A percentile compares a stretch with the other conserved stretches of the same genome.
Evolutionary conservation across 53 echinoderm and acorn worm species (phyloP).

Genomic region (Mesocentrotus franciscanus): DNA sequence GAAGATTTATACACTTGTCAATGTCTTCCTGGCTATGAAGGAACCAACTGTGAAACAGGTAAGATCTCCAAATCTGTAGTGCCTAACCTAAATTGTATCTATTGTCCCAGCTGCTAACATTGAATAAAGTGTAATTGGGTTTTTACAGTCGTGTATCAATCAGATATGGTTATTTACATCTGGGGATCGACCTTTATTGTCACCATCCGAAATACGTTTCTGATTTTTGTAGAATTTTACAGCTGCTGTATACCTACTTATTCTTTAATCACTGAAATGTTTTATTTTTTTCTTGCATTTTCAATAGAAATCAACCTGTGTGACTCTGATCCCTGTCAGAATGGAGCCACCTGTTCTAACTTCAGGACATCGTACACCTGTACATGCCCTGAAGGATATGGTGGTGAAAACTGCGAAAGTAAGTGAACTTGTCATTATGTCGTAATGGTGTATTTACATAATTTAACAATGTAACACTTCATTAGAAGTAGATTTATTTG

Average conservation of each 20-base stretch:
- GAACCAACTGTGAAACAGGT: conserved; percentile 73
- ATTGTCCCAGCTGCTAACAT: not conserved
- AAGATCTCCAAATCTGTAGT: not conserved
- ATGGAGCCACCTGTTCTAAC: conserved; percentile 71
- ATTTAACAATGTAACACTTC: not conserved
- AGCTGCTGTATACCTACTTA: not conserved
- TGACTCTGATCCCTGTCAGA: conserved; percentile 68
- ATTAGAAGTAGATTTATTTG: not conserved
- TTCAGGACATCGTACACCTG: conserved; percentile 63
- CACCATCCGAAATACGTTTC: too few species aligned
- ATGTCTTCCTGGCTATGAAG: conserved; percentile 70
- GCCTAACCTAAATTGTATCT: not conserved
- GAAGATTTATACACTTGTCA: conserved; percentile 66
- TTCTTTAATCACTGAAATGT: not conserved
- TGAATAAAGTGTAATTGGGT: too few species aligned
- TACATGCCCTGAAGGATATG: conserved; percentile 7
- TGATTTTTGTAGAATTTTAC: not conserved
- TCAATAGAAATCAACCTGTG: conserved; percentile 68
- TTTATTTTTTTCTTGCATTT: not conserved
- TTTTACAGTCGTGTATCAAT: too few species aligned
- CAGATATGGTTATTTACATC: too few species aligned
- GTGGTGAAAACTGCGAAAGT: conserved; percentile 61
- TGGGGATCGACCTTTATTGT: too few species aligned
- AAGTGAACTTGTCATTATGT: not conserved
- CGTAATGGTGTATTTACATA: not conserved